Base-by-base conservation (phyloP, 2,113 vertebrate genomes). In the Campylorhamphus procurvoides region DNA sequence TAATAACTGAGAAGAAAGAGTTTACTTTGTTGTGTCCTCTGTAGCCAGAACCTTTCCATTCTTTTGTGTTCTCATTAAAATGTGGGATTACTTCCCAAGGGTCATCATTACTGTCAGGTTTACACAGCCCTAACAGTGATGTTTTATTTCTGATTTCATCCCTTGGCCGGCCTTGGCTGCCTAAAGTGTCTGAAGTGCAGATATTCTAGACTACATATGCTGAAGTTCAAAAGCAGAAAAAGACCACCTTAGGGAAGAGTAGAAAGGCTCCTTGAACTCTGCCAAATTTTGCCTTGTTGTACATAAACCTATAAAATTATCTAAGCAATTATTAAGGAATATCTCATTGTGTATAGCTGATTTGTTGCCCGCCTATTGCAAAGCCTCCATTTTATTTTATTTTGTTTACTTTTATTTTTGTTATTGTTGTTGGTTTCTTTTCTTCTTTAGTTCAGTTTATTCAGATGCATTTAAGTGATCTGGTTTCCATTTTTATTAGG, bases 61-160 rank as follows among this genome's bases (percentile, higher is more conserved):
- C n/a, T 68, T 67, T 37, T 81, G 64, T 42, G 8, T 28, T 95
- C 64, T 95, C 56, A 67, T 89, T 95, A 96, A 94, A 92, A 93
- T 75, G 64, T 64, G 64, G 78, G 68, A 42, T 88, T 90, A 81
- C 60, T 92, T 96, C 88, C 88, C 44, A 0, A 56, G 68, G 75
- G 49, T 90, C 60, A 56, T 90, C 60, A 60, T 84, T 84, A 53
- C 79, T 88, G 83, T 81, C 76, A 93, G 44, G 76, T 93, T 94
- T 93, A 18, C 72, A 93, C 60, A 81, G 35, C 60, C 76, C 37
- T 92, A 81, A 78, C 78, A 59, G 90, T 92, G 92, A 88, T 1
- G 0, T 93, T 93, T 80, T 86, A 52, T 88, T 94, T 74, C 79
- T 47, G 24, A 46, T 66, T 86, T 91, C 6, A 5, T 96, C 85